A percentile compares a stretch with the other conserved stretches of the same genome.
Conservation (phyloP, 35 echinoderm and acorn worm genomes). For the Apostichopus parvimensis region DNA sequence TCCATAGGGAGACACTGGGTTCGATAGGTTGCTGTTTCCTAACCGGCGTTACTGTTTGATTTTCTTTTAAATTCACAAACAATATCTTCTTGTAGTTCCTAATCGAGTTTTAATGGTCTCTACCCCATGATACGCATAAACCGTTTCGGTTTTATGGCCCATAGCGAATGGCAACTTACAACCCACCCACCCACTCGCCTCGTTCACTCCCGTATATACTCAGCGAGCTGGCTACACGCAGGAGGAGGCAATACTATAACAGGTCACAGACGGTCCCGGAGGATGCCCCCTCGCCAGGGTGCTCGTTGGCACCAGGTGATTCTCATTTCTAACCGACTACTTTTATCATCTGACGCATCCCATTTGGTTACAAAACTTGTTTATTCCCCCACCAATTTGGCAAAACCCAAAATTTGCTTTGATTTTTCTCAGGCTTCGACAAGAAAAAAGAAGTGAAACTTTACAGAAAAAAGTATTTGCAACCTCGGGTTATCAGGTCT, state of each 20-base stretch:
- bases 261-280: slow-evolving; percentile 28
- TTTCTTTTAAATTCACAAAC: neutral
- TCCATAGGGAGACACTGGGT: neutral
- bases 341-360: slow-evolving; percentile 38
- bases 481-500: slow-evolving; percentile 23
- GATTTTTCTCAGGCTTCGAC: neutral
- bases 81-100: neutral
- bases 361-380: slow-evolving; percentile 39
- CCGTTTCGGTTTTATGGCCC: slow-evolving; percentile 11
- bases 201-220: no score
- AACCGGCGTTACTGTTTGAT: neutral
- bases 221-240: no score
- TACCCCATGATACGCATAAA: slow-evolving; percentile 3
- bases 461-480: neutral
- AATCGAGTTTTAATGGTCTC: slow-evolving; percentile 6
- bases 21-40: neutral
- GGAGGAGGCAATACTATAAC: no score
- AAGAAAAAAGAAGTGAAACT: neutral
- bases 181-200: no score
- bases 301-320: slow-evolving; percentile 12
- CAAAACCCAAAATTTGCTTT: neutral
- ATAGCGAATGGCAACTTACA: neutral
- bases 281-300: neutral
- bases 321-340: slow-evolving; percentile 21
- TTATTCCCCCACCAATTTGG: neutral